Evolutionary conservation across 2,113 vertebrate species (phyloP), one percentile per base, ranked within the genome.

Genomic region (Apeltes quadracus): DNA sequence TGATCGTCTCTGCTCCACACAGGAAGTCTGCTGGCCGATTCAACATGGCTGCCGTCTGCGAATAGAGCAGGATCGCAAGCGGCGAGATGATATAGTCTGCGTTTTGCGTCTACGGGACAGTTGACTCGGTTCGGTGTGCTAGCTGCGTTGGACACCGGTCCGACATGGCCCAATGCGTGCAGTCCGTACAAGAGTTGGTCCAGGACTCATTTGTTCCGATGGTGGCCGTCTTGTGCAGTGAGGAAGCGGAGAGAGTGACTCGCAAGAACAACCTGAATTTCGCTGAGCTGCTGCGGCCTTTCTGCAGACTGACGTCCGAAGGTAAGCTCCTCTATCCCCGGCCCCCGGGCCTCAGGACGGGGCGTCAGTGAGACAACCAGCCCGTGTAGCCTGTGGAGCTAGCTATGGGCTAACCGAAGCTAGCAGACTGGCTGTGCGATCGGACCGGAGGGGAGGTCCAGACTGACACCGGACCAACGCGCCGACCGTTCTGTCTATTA

Each of bases 131-230:
- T 74, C 16, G 6, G 54, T 71, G 72, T 61, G 38, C 63, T 44
- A 18, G 16, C 11, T 51, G 64, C 3, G 43, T 9, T 32, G 27
- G 32, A 48, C 43, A 7, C 50, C 7, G 34, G 23, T 62, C 68
- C 74, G 87, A 77, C 62, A 99, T 98, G 97, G 97, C 97, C 76
- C 96, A 97, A 88, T 97, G 97, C 63, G 94, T 96, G 22, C 96
- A 98, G 85, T 96, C 96, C 14, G 96, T 98, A 82, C 96, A 97
- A 83, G 97, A 99, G 95, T 97, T 99, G 67, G 94, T 99, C 78
- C 96, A 98, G 92, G 97, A 98, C 92, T 96, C 96, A 34, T 99
- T 99, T 87, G 96, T 97, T 44, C 97, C 97, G 39, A 96, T 95
- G 93, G 96, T 99, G 76, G 96, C 97, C 57, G 96, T 96, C n/a